Base-by-base conservation (phyloP, 2,888 invertebrate species). In the Caradrina clavipalpis region DNA sequence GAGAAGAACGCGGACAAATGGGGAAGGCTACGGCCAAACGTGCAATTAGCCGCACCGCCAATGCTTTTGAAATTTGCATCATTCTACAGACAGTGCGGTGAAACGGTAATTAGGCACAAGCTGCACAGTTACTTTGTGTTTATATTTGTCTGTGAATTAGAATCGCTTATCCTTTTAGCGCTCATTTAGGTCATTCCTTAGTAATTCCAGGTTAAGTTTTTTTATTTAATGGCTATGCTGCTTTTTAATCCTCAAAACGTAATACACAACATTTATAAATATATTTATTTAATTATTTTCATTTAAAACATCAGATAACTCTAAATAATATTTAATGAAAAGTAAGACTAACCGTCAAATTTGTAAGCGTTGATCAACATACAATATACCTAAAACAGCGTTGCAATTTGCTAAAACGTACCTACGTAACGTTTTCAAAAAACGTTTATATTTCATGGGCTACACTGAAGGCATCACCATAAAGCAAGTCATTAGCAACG, bases 51-150 rank as follows among this genome's bases (percentile, higher is more conserved):
- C 83, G 77, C 72, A 82, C 87, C 85, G 82, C 86, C 80, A 90
- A 90, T 88, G 89, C 91, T 90, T 90, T 90, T 89, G 86, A 89
- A 91, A 92, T 93, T 91, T 90, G 91, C 91, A 91, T 90, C 87
- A 86, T 87, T 88, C 88, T 88, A 84, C 84, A 76, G 68, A 69
- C 76, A 77, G 76, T 84, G 85, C 83, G 85, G 87, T 80, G 82
- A 84, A 83, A 80, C 80, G 75, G 90, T 91, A 93, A 94, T 93
- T 92, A 92, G 80, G 80, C 85, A 79, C 88, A 83, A 86, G 84
- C 87, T 85, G 84, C 88, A 60, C 70, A 84, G 86, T 87, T 89
- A 87, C 91, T 91, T 88, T 86, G 89, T 91, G 89, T 92, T 92
- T 91, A 92, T 92, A 87, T 88, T 88, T 79, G 83, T 87, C 88